Percentiles rank a stretch among this genome's conserved stretches.
phyloP scores from a whole-genome alignment of 2,888 invertebrate species.

The Aphrophora alni region DNA sequence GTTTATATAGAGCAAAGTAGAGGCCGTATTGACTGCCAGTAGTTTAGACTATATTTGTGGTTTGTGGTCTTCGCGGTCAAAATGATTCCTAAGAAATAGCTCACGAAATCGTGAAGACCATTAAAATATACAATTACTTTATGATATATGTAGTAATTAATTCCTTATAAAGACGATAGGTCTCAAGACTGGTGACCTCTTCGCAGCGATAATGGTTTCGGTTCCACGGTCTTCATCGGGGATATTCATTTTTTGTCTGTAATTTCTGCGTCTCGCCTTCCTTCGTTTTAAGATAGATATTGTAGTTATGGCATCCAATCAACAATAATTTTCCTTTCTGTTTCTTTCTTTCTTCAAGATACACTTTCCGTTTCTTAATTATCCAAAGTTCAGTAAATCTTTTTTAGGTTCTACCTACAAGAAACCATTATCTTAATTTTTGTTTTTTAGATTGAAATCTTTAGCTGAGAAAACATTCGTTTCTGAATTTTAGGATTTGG shows the following conservation, averaged over 20 bases:
- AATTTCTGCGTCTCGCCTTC: not conserved
- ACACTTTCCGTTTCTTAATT: too few species aligned
- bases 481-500: too few species aligned
- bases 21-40: too few species aligned
- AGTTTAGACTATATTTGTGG: not conserved
- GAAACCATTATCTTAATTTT: too few species aligned
- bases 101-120: not conserved
- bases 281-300: not conserved
- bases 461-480: too few species aligned
- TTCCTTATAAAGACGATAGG: constrained; percentile 9
- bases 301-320: not conserved
- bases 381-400: too few species aligned
- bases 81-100: not conserved
- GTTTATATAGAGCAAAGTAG: too few species aligned
- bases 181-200: constrained; percentile 1
- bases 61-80: not conserved
- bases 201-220: not conserved
- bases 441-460: too few species aligned
- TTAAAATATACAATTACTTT: constrained; percentile 9
- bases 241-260: not conserved
- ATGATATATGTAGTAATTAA: constrained; percentile 2
- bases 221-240: not conserved
- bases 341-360: too few species aligned
- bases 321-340: not conserved
- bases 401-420: too few species aligned